Base-by-base conservation (phyloP, 2,888 invertebrate species). In the Apoderus coryli region DNA sequence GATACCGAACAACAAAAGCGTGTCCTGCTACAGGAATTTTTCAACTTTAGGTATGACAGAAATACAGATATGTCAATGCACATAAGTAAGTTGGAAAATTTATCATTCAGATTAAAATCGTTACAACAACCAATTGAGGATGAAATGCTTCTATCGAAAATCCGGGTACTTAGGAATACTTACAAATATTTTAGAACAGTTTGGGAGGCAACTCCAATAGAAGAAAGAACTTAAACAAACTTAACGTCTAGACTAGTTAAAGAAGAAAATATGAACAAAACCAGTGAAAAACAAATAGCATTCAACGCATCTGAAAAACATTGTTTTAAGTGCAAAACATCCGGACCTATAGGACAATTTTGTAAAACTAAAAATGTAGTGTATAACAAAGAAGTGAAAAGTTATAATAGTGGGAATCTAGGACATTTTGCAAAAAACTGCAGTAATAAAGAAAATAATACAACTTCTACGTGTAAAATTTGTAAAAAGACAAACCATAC, bases 131-230 rank as follows among this genome's bases (percentile, higher is more conserved):
- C 7, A 1, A 35, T 36, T 10, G 26, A 25, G 27, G 33, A 39
- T 22, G 33, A 37, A 12, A 37, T 39, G 32, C 10, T 37, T 2
- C 35, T 37, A 2, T 37, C 35, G 14, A 37, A 35, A 37, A 31
- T 39, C 4, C 15, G 26, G 13, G 53, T 32, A 15, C 19, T 41
- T 13, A 32, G 34, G 11, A 31, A 32, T 54, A 54, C 48, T 55
- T 57, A 54, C 50, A 47, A 49, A 48, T 16, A 34, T 12, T 40
- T 38, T 25, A 11, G 13, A 10, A 33, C 28, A 11, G 38, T 33
- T 2, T 36, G 36, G 38, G 34, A 39, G 10, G 31, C 37, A 7
- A 28, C 33, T 10, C 15, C 33, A 13, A 5, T 9, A 16, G 14
- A 24, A n/a, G 31, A 37, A 13, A 27, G 26, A 19, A 35, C 32